Evolutionary conservation across 2,888 invertebrate genomes (phyloP).

Genomic region (Periphyllus acericola): DNA sequence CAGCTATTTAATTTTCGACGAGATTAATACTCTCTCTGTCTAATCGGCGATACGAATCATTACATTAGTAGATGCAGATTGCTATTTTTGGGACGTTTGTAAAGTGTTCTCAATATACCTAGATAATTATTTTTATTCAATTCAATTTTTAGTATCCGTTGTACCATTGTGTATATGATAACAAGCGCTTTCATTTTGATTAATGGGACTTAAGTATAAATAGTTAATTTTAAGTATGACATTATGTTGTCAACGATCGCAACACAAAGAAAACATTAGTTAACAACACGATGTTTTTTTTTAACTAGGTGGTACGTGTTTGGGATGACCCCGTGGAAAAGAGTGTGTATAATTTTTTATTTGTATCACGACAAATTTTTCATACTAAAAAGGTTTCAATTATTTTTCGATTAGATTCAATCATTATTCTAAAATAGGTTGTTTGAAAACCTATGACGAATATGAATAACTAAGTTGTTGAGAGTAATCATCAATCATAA

Average conservation of each 20-base stretch:
- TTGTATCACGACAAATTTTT: neutral
- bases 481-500: too few species aligned
- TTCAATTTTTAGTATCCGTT: neutral
- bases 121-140: neutral
- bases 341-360: neutral
- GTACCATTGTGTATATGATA: neutral
- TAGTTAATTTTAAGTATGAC: constrained; percentile 38
- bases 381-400: neutral
- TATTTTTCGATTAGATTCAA: neutral
- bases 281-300: neutral
- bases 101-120: neutral
- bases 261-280: neutral
- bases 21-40: too few species aligned
- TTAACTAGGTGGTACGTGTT: neutral
- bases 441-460: too few species aligned
- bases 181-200: neutral
- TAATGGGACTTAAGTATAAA: neutral
- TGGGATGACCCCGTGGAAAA: neutral
- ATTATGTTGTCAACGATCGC: constrained; percentile 5
- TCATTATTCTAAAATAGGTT: too few species aligned
- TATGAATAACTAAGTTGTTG: too few species aligned
- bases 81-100: neutral
- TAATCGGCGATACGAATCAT: too few species aligned
- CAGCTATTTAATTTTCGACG: too few species aligned
- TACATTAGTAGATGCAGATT: neutral